These are phyloP conservation scores for Falco punctatus DNA, from an alignment of 2,113 vertebrate species.

Conservation along the genomic window DNA sequence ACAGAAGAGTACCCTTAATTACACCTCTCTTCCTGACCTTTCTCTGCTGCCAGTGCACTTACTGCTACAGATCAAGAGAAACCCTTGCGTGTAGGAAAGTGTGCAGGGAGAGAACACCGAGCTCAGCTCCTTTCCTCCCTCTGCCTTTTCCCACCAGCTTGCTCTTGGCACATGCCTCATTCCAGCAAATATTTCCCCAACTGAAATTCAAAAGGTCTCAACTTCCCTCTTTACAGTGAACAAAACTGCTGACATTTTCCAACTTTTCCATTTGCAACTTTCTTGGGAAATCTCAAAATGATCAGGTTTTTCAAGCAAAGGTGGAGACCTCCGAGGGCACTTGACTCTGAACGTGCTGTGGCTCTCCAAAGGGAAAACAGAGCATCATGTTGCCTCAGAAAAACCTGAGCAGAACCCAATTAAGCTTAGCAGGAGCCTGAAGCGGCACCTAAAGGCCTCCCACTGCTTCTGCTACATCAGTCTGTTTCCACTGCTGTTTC, in stretches of 20 bases:
- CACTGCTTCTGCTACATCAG: neutral
- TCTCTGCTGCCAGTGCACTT: neutral
- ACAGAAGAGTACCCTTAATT: neutral
- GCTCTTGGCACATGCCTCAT: neutral
- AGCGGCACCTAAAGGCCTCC: neutral
- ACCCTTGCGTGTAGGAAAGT: neutral
- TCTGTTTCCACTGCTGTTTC: neutral
- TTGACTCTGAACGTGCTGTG: neutral
- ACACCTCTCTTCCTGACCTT: neutral
- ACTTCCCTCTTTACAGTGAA: neutral
- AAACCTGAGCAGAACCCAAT: neutral
- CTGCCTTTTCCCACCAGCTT: slow-evolving; percentile 15
- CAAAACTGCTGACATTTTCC: slow-evolving; percentile 27
- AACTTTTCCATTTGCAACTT: neutral
- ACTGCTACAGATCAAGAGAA: neutral
- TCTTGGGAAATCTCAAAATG: neutral
- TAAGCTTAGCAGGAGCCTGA: neutral
- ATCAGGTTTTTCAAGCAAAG: neutral
- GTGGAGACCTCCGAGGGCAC: neutral
- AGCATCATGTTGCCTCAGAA: neutral
- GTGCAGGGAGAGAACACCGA: neutral
- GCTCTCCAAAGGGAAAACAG: neutral
- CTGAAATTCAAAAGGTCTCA: slow-evolving; percentile 1
- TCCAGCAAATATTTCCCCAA: neutral
- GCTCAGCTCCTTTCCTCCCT: neutral